Base-by-base conservation (phyloP, 2,113 vertebrate genomes). In the Onychorhynchus coronatus region DNA sequence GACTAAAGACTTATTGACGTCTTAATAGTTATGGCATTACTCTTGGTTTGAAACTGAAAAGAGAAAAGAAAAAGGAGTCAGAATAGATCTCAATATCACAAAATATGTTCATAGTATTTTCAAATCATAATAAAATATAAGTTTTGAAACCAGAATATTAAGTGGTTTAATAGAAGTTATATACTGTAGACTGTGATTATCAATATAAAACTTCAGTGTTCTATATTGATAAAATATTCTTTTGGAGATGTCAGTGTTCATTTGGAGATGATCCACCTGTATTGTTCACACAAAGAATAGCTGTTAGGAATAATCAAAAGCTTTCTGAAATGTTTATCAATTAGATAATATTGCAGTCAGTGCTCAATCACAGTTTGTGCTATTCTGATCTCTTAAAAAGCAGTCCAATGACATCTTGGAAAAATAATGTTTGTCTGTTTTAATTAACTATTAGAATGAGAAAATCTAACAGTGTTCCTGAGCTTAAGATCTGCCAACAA, bases 401-500 rank as follows among this genome's bases (percentile, higher is more conserved):
- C 30, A 62, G 16, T 30, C 19, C 19, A 88, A 71, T 35, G 66
- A 19, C 22, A 63, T 71, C 17, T 84, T 73, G 14, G 11, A 74
- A 89, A 87, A 90, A 47, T 23, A 66, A 50, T 27, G 7, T 73
- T 85, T 35, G 9, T 65, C 14, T 87, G 6, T 28, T 46, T 89
- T 87, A 88, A 92, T 76, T 91, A 94, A 42, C 49, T 8, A 85
- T 79, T 59, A 73, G 50, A 93, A 91, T 85, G 61, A 85, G 61
- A 88, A 96, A 90, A n/a, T 85, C n/a, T 76, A 75, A 71, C 42
- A 95, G 78, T 67, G 27, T 28, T 20, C 42, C 31, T 7, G 11
- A 91, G 62, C 46, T 96, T 75, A 91, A 92, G 82, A 88, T 89
- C 72, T 96, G 82, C 87, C 88, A 93, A 62, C 33, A 78, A 61